Base-by-base conservation (phyloP, 1,140 invertebrate genomes). In the Bursaphelenchus mucronatus region DNA sequence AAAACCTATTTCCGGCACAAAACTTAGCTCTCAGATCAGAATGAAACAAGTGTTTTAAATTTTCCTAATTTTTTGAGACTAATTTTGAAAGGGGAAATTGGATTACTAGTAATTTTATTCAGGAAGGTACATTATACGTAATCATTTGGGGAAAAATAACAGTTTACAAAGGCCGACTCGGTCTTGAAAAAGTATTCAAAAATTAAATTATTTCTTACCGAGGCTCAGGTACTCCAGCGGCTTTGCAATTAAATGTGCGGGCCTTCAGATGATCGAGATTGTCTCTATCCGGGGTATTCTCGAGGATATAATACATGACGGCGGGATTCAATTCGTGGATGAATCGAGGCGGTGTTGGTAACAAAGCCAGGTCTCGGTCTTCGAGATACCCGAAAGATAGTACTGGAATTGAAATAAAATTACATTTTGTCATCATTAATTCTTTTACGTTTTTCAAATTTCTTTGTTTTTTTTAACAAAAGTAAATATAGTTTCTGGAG, bases 271-370 rank as follows among this genome's bases (percentile, higher is more conserved):
- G 41, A 39, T 67, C 66, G 19, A 59, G 41, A 50, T 59, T 59
- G 57, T 59, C 57, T 17, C 57, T 39, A 44, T 59, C 57, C 10
- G 57, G 57, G 10, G 64, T 57, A 30, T 73, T 47, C 11, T 79
- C 74, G 8, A 79, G 63, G 3, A 65, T 67, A 61, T 74, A 79
- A 56, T 81, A 81, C 21, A 79, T 54, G 8, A 69, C 63, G 10
- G 68, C 51, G 19, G 64, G 63, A 64, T 81, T 79, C n/a, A 64
- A 47, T 19, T 56, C 63, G 59, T 79, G 76, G 11, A 72, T 50
- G 57, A 79, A 79, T 44, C 56, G 50, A n/a, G 76, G 76, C 17
- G 76, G 76, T 45, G 76, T 79, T 19, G 79, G 74, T 53, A 79
- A 73, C 45, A 43, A 19, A 11, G 57, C 46, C 78, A 75, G 78